These are phyloP conservation scores for Plectropomus leopardus DNA, from an alignment of 2,113 vertebrate species.

Conservation along the genomic window DNA sequence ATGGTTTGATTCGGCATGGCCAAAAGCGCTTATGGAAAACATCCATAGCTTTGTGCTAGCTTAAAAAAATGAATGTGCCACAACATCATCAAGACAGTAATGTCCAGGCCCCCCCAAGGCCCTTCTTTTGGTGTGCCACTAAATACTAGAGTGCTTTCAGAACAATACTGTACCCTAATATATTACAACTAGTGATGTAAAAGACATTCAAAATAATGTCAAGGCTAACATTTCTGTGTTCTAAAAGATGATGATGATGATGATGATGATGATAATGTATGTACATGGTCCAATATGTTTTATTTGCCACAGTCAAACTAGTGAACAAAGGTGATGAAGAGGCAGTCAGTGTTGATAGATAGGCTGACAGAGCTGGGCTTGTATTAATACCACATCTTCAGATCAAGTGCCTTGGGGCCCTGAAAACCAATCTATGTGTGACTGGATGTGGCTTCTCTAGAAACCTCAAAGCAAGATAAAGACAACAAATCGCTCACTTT, in stretches of 20 bases:
- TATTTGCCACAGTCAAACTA: slow-evolving; percentile 19
- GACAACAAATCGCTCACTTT: slow-evolving; percentile 68
- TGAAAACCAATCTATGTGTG: slow-evolving; percentile 52
- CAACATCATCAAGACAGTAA: no score
- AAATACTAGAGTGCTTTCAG: no score
- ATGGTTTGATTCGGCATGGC: no score
- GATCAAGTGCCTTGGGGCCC: slow-evolving; percentile 35
- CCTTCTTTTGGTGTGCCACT: no score
- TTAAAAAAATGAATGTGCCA: no score
- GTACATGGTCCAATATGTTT: slow-evolving; percentile 5
- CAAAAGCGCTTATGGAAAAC: no score
- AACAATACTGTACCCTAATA: no score
- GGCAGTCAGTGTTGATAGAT: slow-evolving; percentile 52
- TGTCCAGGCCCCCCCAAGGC: no score
- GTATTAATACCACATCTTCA: slow-evolving; percentile 43
- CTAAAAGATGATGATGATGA: not conserved
- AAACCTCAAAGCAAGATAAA: slow-evolving; percentile 60
- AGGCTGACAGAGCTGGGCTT: slow-evolving; percentile 38
- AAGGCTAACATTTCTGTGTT: not conserved
- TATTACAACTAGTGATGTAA: no score
- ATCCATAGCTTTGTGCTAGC: no score
- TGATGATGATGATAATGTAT: not conserved
- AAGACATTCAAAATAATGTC: no score
- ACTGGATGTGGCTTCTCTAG: slow-evolving; percentile 40
- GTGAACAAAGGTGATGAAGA: slow-evolving; percentile 18